phyloP scores from a whole-genome alignment of 2,797 vertebrate genomes.

The Pogonophryne albipinna region DNA sequence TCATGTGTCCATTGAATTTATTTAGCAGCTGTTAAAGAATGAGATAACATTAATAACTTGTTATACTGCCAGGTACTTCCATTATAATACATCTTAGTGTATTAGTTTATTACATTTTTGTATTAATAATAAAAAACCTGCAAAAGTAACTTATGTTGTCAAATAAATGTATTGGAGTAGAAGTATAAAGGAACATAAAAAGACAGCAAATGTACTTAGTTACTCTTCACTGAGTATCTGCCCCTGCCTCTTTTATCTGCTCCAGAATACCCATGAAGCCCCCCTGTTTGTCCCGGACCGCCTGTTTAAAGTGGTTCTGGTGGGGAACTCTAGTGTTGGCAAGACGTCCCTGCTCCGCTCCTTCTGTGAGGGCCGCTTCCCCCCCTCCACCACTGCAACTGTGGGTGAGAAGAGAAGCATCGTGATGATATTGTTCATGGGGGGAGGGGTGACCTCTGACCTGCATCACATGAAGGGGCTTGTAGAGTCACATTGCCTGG shows the following conservation, averaged over 20 bases:
- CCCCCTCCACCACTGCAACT: constrained; percentile 88
- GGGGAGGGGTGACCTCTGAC: constrained; percentile 32
- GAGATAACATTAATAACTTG: too few species aligned
- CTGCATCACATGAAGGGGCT: constrained; percentile 81
- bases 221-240: background rate
- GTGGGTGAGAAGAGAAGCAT: constrained; percentile 86
- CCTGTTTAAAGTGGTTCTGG: constrained; percentile 94
- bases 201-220: too few species aligned
- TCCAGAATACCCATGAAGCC: constrained; percentile 77
- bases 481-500: constrained; percentile 73
- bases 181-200: too few species aligned
- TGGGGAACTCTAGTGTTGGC: constrained; percentile 95
- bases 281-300: constrained; percentile 82
- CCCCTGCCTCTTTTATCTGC: background rate
- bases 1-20: too few species aligned
- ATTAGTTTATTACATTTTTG: too few species aligned
- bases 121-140: too few species aligned
- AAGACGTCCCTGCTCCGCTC: constrained; percentile 93
- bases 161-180: too few species aligned
- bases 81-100: too few species aligned
- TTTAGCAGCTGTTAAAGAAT: too few species aligned
- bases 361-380: constrained; percentile 91
- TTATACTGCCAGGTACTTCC: too few species aligned
- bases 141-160: too few species aligned
- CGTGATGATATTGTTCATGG: background rate